Evolutionary conservation across 1,140 invertebrate species (phyloP), one percentile per base, ranked within the genome.

Genomic region (Tetranychus urticae): DNA sequence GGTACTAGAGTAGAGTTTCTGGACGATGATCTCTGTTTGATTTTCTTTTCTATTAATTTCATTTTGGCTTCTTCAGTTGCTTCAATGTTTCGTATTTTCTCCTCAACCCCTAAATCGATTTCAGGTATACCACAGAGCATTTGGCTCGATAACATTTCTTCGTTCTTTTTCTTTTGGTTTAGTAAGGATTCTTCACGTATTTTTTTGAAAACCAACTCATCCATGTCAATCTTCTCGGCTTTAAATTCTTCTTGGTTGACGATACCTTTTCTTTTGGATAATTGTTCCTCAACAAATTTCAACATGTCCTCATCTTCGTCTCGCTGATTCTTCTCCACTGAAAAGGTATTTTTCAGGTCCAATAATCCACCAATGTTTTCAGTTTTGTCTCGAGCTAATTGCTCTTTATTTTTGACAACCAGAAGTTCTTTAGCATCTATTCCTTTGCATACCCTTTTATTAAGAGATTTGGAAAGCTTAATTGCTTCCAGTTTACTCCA

Each of bases 111-210:
- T 50, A 99, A 77, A 77, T 99, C 94, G 2, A 99, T 87, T 79
- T 99, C 96, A n/a, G 96, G 96, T 65, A 99, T 99, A 60, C 96
- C 96, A 70, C 88, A 94, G 2, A 99, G 76, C 94, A 99, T 98
- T 78, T 98, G 94, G 79, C 97, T 97, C 6, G 92, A 97, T 65
- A 99, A 81, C 88, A 98, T 97, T 76, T 98, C 96, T 74, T 98
- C 93, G 23, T 86, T 91, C 62, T 77, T 78, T 31, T 63, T 2
- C 81, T 78, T 10, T 84, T 84, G 14, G 84, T 85, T 65, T 81
- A 80, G 68, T 82, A 65, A 75, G 56, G 97, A 75, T 73, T 94
- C 84, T 69, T 89, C 85, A 13, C 91, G 91, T 31, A 76, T 61
- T 3, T 90, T 77, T 47, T 73, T 68, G 66, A 72, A 75, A 12